Base-by-base conservation (phyloP, 2,888 invertebrate species). In the Eilema griseolum region DNA sequence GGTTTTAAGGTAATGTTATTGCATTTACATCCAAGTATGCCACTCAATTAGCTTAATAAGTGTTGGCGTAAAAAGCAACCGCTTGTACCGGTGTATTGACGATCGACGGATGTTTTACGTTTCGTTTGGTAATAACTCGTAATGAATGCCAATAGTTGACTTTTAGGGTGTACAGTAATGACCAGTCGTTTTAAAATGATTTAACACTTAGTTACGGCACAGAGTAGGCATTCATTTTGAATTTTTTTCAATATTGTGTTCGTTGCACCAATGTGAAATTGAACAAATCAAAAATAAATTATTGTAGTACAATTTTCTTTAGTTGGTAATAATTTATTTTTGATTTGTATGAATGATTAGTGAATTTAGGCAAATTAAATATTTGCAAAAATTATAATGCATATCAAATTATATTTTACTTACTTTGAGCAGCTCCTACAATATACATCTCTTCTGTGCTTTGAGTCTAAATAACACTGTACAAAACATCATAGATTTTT, bases 111-210 rank as follows among this genome's bases (percentile, higher is more conserved):
- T 76, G 75, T 76, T 74, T 74, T 74, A 75, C 69, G 72, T 72
- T 74, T 65, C 64, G 59, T 76, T 75, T 66, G 60, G 74, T 76
- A 76, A 79, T 76, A 64, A 56, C 59, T 37, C 26, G 75, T 74
- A 76, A 82, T 82, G 73, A 82, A 83, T 83, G 75, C 69, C 75
- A 82, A 76, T 77, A 65, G 67, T 69, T 77, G 80, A 83, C 85
- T 82, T 84, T 83, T 84, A 85, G 60, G 75, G 76, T 41, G 46
- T 62, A 56, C 31, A 41, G 67, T 52, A 69, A 63, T 67, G 57
- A 60, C 61, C 41, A 66, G 61, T 64, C 61, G 66, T 71, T 70
- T 61, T 69, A 67, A 81, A 69, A 16, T 71, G 60, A 52, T 64
- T 72, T 59, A 59, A 59, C 59, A 59, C 59, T 0, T 59, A 5